Evolutionary conservation across 2,888 invertebrate genomes (phyloP), one percentile per base, ranked within the genome.

Genomic region (Calliphora vomitoria): DNA sequence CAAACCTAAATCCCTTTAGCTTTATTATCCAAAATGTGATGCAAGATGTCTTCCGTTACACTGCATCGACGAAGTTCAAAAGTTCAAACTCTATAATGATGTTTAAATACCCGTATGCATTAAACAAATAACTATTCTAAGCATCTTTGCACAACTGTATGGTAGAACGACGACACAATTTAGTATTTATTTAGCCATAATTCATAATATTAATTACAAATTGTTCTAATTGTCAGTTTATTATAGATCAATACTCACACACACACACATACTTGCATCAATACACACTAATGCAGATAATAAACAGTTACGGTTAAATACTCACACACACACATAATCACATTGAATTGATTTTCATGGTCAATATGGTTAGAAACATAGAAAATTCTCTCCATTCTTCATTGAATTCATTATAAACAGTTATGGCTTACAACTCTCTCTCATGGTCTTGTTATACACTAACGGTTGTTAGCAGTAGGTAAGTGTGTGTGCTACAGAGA

Each of bases 51-150:
- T 50, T 72, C 55, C 8, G 38, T 62, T 64, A 35, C 10, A 75
- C 75, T 82, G 82, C 82, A 82, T 25, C 25, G 25, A 35, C 74
- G 53, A 82, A 82, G 82, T 82, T 82, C 82, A 82, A 82, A 82
- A 82, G 82, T 82, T 82, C 82, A 82, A 82, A 55, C 38, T 35
- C 10, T 58, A 66, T 82, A 74, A 72, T 82, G 44, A 72, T 66
- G 55, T 20, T 66, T 72, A 82, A 72, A 81, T 72, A 72, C 47
- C 35, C 47, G 13, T 47, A 68, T 64, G 66, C 11, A 66, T 64
- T 20, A 3, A 60, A 60, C 15, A 35, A 35, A 80, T 13, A 38
- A 60, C 11, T 15, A 47, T 35, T 18, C 6, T n/a, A 18, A n/a
- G n/a, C 31, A 64, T 60, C 38, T 71, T 50, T 20, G 10, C 20